A percentile compares a stretch with the other conserved stretches of the same genome.
Evolutionary conservation across 1,140 invertebrate genomes (phyloP).

Genomic region (Aphelenchoides besseyi): DNA sequence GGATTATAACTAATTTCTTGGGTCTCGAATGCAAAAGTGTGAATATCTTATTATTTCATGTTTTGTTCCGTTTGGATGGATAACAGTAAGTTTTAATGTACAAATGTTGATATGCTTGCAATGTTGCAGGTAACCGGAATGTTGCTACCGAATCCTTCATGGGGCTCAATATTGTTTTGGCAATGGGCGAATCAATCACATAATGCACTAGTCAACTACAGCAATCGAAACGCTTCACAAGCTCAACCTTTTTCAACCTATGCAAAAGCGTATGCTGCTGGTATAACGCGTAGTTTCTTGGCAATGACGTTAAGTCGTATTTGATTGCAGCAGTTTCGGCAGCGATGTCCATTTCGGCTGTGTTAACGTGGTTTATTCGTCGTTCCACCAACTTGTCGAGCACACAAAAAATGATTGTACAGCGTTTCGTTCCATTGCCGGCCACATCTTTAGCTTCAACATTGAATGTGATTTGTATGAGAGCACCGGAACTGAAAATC

Average conservation of each 20-base stretch:
- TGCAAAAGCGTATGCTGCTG: conserved; percentile 63
- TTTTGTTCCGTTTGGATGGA: conserved; percentile 67
- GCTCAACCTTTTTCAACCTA: conserved; percentile 65
- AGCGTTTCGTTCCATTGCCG: conserved; percentile 67
- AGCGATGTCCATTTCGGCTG: conserved; percentile 49
- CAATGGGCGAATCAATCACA: conserved; percentile 67
- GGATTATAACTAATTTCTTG: too few species aligned
- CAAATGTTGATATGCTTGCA: too few species aligned
- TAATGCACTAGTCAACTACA: conserved; percentile 67
- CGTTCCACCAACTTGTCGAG: conserved; percentile 63
- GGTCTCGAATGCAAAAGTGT: too few species aligned
- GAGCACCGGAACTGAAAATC: conserved; percentile 65
- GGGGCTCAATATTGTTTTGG: conserved; percentile 65
- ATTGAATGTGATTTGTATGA: conserved; percentile 67
- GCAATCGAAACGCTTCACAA: conserved; percentile 67
- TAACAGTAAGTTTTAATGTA: conserved; percentile 64
- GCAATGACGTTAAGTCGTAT: not conserved
- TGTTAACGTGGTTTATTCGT: conserved; percentile 64
- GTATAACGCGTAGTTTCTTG: not conserved
- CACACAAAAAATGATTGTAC: conserved; percentile 64
- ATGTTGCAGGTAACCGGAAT: conserved; percentile 64
- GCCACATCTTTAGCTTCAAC: conserved; percentile 65
- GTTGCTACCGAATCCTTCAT: conserved; percentile 65
- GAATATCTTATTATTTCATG: too few species aligned
- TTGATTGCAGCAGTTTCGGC: conserved; percentile 51